Conservation (phyloP, 2,888 invertebrate genomes). For the Dasypogon diadema region DNA sequence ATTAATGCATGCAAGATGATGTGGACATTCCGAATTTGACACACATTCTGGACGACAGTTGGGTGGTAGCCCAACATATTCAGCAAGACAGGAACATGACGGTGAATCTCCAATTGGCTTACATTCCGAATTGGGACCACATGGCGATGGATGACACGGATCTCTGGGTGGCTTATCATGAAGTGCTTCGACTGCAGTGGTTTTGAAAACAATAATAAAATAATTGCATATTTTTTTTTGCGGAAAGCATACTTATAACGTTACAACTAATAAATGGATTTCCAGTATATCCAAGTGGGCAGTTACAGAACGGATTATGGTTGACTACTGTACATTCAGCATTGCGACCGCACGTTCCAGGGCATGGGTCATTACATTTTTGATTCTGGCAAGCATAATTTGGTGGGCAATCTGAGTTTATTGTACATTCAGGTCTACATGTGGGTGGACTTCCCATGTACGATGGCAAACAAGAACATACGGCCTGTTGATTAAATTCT, state of each 20-base stretch:
- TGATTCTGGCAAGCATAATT: constrained; percentile 80
- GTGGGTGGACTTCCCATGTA: constrained; percentile 79
- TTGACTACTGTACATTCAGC: constrained; percentile 80
- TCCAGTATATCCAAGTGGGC: constrained; percentile 74
- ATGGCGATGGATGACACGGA: constrained; percentile 71
- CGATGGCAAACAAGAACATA: constrained; percentile 78
- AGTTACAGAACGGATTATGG: constrained; percentile 81
- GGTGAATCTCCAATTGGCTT: constrained; percentile 67
- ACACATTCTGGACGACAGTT: constrained; percentile 79
- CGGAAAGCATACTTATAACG: constrained; percentile 35
- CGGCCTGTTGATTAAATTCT: constrained; percentile 75
- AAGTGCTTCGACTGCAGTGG: constrained; percentile 5
- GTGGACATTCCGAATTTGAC: constrained; percentile 77
- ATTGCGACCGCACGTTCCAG: constrained; percentile 79
- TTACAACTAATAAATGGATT: constrained; percentile 79
- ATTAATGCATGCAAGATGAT: constrained; percentile 77
- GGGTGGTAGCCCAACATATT: constrained; percentile 78
- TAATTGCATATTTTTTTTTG: no score
- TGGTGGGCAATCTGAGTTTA: constrained; percentile 79
- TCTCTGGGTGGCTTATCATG: constrained; percentile 62
- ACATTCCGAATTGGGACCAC: constrained; percentile 73
- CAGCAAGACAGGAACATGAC: constrained; percentile 75
- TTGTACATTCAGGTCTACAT: constrained; percentile 80
- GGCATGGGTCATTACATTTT: constrained; percentile 83
- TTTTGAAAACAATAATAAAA: not conserved